phyloP scores from a whole-genome alignment of 2,113 vertebrate genomes.

The Uropsilus gracilis region DNA sequence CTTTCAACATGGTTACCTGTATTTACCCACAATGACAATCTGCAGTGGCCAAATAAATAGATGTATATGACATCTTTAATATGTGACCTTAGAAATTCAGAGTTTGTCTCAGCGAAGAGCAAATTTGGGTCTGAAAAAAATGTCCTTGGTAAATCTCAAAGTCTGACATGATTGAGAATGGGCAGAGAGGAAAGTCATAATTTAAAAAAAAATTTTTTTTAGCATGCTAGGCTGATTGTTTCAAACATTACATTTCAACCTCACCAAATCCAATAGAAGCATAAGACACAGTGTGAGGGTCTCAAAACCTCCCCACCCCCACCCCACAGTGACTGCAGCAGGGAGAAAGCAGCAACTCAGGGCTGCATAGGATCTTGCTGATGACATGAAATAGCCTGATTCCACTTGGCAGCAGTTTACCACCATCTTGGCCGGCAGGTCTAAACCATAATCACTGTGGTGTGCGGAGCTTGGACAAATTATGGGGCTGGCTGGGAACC shows the following conservation, averaged over 20 bases:
- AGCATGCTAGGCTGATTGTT: background rate
- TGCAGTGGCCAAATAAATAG: background rate
- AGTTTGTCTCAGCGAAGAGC: background rate
- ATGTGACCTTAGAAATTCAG: background rate
- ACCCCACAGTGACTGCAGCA: background rate
- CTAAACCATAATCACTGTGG: constrained; percentile 53
- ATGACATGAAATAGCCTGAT: constrained; percentile 46
- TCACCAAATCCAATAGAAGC: background rate
- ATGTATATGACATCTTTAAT: background rate
- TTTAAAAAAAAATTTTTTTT: background rate
- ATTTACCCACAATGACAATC: background rate
- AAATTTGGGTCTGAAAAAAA: background rate
- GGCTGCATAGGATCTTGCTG: background rate
- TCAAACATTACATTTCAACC: background rate
- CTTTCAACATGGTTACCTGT: background rate
- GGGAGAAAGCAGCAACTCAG: background rate
- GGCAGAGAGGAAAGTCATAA: constrained; percentile 3
- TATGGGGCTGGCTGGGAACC: constrained; percentile 54
- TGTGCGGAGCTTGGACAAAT: constrained; percentile 56
- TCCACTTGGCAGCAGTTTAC: constrained; percentile 58
- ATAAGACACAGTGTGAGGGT: background rate
- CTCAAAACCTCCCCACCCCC: background rate
- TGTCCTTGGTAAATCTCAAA: background rate
- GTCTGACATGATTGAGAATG: background rate
- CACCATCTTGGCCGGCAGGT: constrained; percentile 34